phyloP scores from a whole-genome alignment of 2,888 invertebrate species.

The Luffia ferchaultella region DNA sequence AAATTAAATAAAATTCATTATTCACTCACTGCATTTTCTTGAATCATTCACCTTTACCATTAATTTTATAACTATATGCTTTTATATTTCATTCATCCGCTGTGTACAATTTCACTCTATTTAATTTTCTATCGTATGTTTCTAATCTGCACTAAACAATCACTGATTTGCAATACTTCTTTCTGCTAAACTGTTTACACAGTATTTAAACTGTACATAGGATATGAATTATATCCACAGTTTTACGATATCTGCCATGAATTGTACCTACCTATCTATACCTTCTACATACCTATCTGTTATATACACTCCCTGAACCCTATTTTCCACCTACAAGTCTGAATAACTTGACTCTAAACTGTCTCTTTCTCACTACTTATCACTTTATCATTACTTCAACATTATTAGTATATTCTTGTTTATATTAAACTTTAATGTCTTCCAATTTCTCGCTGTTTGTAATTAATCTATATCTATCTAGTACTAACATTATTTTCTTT shows the following conservation, averaged over 20 bases:
- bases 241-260: background rate
- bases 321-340: background rate
- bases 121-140: background rate
- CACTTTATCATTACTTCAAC: background rate
- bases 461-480: background rate
- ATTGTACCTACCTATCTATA: background rate
- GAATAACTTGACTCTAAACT: too few relatives aligned
- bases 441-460: too few relatives aligned
- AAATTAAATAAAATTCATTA: background rate
- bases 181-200: background rate
- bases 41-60: too few relatives aligned
- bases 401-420: too few relatives aligned
- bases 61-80: background rate
- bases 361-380: background rate
- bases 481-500: background rate
- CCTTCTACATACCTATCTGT: background rate
- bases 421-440: too few relatives aligned
- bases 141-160: background rate
- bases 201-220: background rate
- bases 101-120: background rate
- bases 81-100: background rate
- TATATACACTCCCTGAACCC: background rate
- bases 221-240: background rate
- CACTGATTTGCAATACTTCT: background rate
- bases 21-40: too few relatives aligned